These are phyloP conservation scores for Lepidiolamprologus cunningtoni DNA, from an alignment of 2,113 vertebrate species.

Conservation along the genomic window DNA sequence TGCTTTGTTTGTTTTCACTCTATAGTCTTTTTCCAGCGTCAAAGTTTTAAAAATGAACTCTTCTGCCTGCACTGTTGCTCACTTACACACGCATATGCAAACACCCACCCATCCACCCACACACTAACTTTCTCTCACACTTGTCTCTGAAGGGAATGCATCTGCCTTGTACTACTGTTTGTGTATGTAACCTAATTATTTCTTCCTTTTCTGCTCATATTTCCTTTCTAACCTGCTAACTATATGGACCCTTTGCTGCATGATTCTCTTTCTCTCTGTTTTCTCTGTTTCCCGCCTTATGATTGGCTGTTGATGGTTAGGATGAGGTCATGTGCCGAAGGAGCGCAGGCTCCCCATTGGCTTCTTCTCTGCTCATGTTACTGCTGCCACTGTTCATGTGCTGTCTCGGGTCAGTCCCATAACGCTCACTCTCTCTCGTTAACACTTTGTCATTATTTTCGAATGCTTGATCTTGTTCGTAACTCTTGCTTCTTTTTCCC, in stretches of 20 bases:
- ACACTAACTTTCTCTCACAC: background rate
- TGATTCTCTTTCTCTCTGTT: slow-evolving; percentile 69
- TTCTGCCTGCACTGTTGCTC: background rate
- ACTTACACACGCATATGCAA: background rate
- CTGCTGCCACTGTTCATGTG: slow-evolving; percentile 94
- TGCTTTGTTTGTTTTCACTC: slow-evolving; percentile 51
- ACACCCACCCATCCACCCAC: background rate
- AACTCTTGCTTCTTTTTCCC: background rate
- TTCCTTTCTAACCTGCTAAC: slow-evolving; percentile 39
- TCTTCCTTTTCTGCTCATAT: slow-evolving; percentile 1
- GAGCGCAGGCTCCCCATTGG: slow-evolving; percentile 86
- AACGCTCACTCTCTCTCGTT: slow-evolving; percentile 55
- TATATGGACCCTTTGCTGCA: slow-evolving; percentile 56
- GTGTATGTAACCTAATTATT: background rate
- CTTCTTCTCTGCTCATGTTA: slow-evolving; percentile 87
- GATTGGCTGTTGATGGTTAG: slow-evolving; percentile 77
- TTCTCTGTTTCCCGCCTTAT: slow-evolving; percentile 46
- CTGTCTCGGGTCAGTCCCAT: slow-evolving; percentile 90
- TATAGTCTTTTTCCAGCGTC: slow-evolving; percentile 51
- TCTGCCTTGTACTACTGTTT: background rate
- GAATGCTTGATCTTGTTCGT: background rate
- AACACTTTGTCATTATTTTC: background rate
- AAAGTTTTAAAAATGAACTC: slow-evolving; percentile 1
- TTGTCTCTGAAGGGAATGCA: background rate
- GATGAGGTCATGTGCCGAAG: slow-evolving; percentile 88